Evolutionary conservation across 2,888 invertebrate species (phyloP).

Genomic region (Rotaria sp.): DNA sequence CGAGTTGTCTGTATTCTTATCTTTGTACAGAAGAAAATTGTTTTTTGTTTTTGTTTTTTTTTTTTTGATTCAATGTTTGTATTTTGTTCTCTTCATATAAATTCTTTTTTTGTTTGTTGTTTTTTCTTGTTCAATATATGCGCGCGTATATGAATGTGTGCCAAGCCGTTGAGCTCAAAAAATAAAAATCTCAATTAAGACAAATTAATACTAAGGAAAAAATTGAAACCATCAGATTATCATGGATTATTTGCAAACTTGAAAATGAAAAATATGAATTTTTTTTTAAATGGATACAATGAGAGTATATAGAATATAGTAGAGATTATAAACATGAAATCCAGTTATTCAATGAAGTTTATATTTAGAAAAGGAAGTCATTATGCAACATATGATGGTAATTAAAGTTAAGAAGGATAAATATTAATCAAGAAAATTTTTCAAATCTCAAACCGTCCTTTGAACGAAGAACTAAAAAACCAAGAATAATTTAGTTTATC

Average conservation of each 20-base stretch:
- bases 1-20: conserved; percentile 11
- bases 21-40: neutral
- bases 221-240: neutral
- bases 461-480: no score
- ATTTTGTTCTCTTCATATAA: conserved; percentile 15
- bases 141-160: neutral
- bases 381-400: no score
- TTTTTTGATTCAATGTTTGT: neutral
- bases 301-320: no score
- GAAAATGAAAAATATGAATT: no score
- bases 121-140: neutral
- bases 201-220: neutral
- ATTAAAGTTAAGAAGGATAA: no score
- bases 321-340: no score
- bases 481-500: no score
- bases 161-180: conserved; percentile 18
- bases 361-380: no score
- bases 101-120: neutral
- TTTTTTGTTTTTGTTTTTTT: neutral
- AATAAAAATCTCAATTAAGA: conserved; percentile 1
- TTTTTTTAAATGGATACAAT: no score
- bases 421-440: no score
- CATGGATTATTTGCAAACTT: neutral
- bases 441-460: no score
- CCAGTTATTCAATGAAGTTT: no score